These are phyloP conservation scores for Zoroaster sp. DNA, from an alignment of 53 echinoderm and acorn worm species.

Conservation along the genomic window DNA sequence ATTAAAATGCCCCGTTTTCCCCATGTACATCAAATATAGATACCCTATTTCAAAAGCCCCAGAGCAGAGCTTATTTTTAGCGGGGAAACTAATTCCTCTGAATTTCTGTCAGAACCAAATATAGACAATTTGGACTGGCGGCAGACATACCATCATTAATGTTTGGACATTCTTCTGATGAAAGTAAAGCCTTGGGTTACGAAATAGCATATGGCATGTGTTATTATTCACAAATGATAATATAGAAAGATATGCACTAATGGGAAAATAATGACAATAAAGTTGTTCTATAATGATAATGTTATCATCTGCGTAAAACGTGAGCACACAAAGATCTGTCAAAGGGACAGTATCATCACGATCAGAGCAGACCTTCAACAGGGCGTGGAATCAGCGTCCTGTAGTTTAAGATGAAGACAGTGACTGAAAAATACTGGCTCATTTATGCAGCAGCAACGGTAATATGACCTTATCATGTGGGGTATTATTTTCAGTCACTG, in stretches of 20 bases:
- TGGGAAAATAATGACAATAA: neutral
- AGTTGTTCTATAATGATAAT: no score
- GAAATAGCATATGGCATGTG: neutral
- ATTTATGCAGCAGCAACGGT: no score
- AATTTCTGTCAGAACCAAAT: neutral
- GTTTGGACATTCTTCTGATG: neutral
- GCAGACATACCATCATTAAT: neutral
- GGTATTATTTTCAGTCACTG: no score
- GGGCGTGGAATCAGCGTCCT: no score
- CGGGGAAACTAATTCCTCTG: neutral
- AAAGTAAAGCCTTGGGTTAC: neutral
- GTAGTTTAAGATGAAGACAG: no score
- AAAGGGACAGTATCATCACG: no score
- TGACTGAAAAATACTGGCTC: no score
- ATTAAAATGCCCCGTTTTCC: neutral
- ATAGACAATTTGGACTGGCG: slow-evolving; percentile 1
- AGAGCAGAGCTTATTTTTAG: neutral
- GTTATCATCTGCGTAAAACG: no score
- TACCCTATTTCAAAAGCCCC: neutral
- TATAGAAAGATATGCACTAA: neutral
- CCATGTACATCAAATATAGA: neutral
- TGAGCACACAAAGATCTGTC: no score
- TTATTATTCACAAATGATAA: neutral
- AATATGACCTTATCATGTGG: no score
- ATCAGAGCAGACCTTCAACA: no score